Evolutionary conservation across 2,113 vertebrate species (phyloP).

Genomic region (Mohoua ochrocephala): DNA sequence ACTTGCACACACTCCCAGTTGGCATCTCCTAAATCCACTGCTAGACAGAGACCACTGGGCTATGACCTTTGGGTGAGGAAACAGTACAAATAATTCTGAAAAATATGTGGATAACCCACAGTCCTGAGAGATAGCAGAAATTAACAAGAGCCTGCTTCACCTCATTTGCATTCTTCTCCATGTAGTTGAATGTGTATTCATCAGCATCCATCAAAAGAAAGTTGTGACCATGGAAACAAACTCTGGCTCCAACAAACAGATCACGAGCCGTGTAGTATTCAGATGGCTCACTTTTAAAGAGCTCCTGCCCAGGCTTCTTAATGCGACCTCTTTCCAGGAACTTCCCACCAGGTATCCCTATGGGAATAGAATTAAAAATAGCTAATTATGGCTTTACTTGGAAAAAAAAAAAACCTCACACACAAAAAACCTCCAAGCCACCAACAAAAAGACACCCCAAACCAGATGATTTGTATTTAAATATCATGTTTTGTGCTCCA

Average conservation of each 20-base stretch:
- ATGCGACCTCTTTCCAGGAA: constrained; percentile 83
- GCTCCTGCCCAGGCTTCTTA: constrained; percentile 85
- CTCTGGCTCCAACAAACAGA: constrained; percentile 81
- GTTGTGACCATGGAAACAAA: constrained; percentile 77
- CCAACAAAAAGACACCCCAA: background rate
- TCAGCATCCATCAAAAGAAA: constrained; percentile 85
- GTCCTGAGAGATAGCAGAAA: background rate
- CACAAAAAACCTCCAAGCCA: background rate
- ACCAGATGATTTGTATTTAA: background rate
- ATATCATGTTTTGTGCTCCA: background rate
- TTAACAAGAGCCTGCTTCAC: constrained; percentile 61
- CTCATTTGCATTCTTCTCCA: constrained; percentile 85
- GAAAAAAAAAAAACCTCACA: background rate
- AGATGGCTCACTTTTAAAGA: constrained; percentile 82
- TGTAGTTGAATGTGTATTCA: constrained; percentile 86
- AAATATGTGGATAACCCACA: background rate
- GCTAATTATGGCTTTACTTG: constrained; percentile 19
- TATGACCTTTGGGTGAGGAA: constrained; percentile 11
- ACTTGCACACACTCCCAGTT: background rate
- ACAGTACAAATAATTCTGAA: constrained; percentile 20
- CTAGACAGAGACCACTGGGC: background rate
- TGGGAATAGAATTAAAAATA: constrained; percentile 19
- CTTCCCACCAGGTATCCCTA: constrained; percentile 83
- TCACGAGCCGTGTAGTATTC: constrained; percentile 82
- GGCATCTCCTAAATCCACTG: background rate